Base-by-base conservation (phyloP, 2,113 vertebrate species). In the Xiphorhynchus elegans region DNA sequence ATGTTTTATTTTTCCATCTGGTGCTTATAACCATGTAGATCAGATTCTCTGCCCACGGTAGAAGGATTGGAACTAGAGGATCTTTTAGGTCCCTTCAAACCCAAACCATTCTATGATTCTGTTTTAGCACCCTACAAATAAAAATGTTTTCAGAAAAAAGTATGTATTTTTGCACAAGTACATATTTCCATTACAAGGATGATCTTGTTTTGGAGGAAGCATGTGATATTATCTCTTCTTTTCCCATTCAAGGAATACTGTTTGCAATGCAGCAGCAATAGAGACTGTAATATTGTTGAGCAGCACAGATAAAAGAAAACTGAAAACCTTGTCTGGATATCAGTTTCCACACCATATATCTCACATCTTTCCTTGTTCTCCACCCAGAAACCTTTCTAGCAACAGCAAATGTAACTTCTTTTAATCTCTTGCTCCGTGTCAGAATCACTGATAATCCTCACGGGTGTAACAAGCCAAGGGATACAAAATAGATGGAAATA, bases 131-230 rank as follows among this genome's bases (percentile, higher is more conserved):
- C 3, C 31, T 28, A 28, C 39, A 80, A 83, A 77, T 68, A n/a
- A 39, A 68, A 56, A 14, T 5, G 5, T 25, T 85, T 69, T 25
- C 5, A 7, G 20, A 69, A 56, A 40, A 52, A 4, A 1, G 3
- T 1, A 0, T 17, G 12, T 39, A 4, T 1, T 53, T 94, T 67
- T 78, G 39, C 20, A 59, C 5, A 40, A 75, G 8, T 18, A 15
- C 0, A 0, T 16, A 13, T 21, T 16, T 59, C 33, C 26, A 3
- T 44, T 37, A 67, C 3, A 24, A 86, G 17, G 35, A 52, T 17
- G 10, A 68, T 17, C 2, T 16, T 16, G 12, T 50, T 84, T 62
- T 79, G n/a, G 46, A 75, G 77, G 50, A 74, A 60, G 17, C 10
- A 23, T 19, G 10, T 28, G 47, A 17, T 39, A 35, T 13, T 39